A percentile compares a stretch with the other conserved stretches of the same genome.
These are phyloP conservation scores for Ctenicera cuprea DNA, from an alignment of 2,888 invertebrate species.

Conservation along the genomic window DNA sequence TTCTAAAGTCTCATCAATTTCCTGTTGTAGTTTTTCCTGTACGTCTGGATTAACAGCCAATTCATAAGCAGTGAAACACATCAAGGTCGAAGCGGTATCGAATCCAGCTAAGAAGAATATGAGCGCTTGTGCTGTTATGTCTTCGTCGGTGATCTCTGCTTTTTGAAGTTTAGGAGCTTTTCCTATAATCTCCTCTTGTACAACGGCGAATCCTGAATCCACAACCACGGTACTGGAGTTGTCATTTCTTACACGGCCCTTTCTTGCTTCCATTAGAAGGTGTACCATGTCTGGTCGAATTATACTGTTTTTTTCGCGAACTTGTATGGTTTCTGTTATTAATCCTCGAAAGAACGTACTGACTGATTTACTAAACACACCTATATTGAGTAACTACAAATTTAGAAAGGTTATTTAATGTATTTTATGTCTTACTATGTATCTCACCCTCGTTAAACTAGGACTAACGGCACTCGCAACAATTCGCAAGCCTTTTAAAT, in stretches of 20 bases:
- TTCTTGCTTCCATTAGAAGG: conserved; percentile 74
- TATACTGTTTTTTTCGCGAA: conserved; percentile 71
- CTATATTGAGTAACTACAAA: too few species aligned
- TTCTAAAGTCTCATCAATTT: neutral
- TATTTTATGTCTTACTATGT: too few species aligned
- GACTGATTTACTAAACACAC: too few species aligned
- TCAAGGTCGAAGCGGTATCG: too few species aligned
- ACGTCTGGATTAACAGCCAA: neutral
- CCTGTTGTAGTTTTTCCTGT: neutral
- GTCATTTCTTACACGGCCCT: conserved; percentile 66
- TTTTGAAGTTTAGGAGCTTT: conserved; percentile 1
- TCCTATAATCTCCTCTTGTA: neutral
- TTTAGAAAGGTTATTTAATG: too few species aligned
- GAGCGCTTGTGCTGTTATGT: conserved; percentile 4
- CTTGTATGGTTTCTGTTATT: neutral
- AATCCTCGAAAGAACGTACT: neutral
- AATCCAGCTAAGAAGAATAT: too few species aligned
- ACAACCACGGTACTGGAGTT: conserved; percentile 21
- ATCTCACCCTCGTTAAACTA: too few species aligned
- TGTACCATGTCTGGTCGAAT: too few species aligned
- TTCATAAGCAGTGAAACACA: neutral
- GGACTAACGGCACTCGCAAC: neutral
- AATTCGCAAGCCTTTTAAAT: neutral
- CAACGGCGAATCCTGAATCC: neutral
- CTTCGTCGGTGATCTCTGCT: conserved; percentile 4